Evolutionary conservation across 2,113 vertebrate genomes (phyloP).

Genomic region (Eublepharis macularius): DNA sequence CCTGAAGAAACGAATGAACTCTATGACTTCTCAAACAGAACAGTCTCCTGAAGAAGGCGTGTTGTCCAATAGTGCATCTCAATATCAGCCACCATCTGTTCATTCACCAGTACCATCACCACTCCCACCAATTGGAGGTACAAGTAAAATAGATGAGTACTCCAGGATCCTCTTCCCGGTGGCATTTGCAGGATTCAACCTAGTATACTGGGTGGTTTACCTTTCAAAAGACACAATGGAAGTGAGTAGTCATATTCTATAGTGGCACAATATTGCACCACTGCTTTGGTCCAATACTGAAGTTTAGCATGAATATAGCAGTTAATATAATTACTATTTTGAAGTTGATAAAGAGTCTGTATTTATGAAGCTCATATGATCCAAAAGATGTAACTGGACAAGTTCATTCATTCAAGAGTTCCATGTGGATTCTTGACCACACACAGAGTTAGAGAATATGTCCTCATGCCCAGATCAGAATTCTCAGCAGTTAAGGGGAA

Average conservation of each 20-base stretch:
- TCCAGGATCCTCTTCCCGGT: conserved; percentile 95
- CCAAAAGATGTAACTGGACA: background rate
- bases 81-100: conserved; percentile 56
- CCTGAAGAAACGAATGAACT: conserved; percentile 91
- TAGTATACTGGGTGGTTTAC: conserved; percentile 97
- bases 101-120: conserved; percentile 73
- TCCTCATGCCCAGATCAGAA: background rate
- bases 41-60: conserved; percentile 73
- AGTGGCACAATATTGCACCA: background rate
- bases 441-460: background rate
- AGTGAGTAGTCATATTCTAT: conserved; percentile 73
- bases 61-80: conserved; percentile 68
- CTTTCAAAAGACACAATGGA: conserved; percentile 98
- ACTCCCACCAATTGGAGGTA: conserved; percentile 75
- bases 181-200: conserved; percentile 94
- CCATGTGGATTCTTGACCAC: too few species aligned
- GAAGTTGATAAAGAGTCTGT: background rate
- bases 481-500: background rate
- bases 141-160: conserved; percentile 96
- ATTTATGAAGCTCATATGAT: background rate
- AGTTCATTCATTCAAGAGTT: background rate
- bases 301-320: background rate
- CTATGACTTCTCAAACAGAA: conserved; percentile 73
- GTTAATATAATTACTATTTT: background rate
- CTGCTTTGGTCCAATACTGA: background rate